These are phyloP conservation scores for Dendroctonus ponderosae DNA, from an alignment of 1,140 invertebrate genomes.

Conservation along the genomic window DNA sequence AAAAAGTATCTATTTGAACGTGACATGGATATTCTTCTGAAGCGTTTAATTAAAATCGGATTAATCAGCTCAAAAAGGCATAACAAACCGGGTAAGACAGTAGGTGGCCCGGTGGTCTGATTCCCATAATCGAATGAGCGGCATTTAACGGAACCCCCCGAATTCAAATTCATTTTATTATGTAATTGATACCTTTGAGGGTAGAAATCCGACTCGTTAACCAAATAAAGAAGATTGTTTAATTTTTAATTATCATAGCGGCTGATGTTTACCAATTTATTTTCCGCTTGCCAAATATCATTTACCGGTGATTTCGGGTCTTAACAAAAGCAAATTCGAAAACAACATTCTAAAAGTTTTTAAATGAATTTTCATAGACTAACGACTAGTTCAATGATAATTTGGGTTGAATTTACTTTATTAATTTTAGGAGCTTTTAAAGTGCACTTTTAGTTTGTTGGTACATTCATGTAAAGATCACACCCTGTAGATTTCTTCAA, in stretches of 20 bases:
- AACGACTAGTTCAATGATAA: no score
- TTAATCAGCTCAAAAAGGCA: constrained; percentile 4
- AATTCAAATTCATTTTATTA: constrained; percentile 11
- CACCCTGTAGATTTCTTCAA: no score
- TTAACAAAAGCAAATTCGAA: no score
- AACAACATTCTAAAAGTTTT: no score
- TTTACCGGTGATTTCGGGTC: neutral
- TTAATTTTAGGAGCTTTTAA: no score
- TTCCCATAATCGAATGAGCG: constrained; percentile 8
- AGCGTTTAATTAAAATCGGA: neutral
- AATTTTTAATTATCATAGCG: constrained; percentile 4
- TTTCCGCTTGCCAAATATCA: constrained; percentile 3
- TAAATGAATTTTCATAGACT: no score
- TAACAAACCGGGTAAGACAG: constrained; percentile 4
- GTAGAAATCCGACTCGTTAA: neutral
- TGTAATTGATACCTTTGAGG: constrained; percentile 14
- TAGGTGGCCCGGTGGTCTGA: constrained; percentile 11
- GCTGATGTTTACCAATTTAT: neutral
- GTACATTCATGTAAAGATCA: no score
- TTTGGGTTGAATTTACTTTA: no score
- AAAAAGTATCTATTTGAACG: no score
- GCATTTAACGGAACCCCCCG: constrained; percentile 6
- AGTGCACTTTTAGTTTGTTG: no score
- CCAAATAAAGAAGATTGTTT: constrained; percentile 3
- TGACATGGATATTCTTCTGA: no score